Evolutionary conservation across 2,113 vertebrate genomes (phyloP).

Genomic region (Sarotherodon lohbergeri): DNA sequence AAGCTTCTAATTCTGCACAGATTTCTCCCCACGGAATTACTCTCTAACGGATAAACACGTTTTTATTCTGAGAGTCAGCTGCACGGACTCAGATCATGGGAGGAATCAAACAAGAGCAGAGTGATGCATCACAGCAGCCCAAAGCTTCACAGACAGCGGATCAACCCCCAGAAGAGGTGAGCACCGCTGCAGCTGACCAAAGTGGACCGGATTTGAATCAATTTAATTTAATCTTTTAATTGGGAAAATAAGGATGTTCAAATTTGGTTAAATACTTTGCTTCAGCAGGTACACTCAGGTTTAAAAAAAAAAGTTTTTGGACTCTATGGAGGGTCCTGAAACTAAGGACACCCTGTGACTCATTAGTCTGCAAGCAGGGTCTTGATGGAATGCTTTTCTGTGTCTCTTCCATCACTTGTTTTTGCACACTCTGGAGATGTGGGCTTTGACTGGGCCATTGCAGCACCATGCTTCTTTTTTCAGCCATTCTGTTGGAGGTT

Average conservation of each 20-base stretch:
- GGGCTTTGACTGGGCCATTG: background rate
- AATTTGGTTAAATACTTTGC: background rate
- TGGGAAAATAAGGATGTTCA: background rate
- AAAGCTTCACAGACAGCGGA: conserved; percentile 62
- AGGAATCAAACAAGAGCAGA: conserved; percentile 77
- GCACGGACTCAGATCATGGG: conserved; percentile 54
- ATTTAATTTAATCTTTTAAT: background rate
- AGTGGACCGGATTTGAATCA: background rate
- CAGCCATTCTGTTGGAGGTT: background rate
- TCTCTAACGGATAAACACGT: background rate
- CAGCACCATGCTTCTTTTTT: background rate
- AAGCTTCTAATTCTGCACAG: background rate
- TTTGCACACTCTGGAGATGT: background rate
- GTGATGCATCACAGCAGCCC: conserved; percentile 59
- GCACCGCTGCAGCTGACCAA: background rate
- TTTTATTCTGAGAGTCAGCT: background rate
- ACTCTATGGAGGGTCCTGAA: background rate
- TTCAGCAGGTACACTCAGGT: background rate
- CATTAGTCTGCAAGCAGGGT: background rate
- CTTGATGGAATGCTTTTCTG: background rate
- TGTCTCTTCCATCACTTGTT: background rate
- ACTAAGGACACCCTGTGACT: background rate
- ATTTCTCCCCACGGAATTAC: background rate
- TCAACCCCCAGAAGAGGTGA: conserved; percentile 69
- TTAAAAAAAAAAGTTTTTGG: background rate